A percentile compares a stretch with the other conserved stretches of the same genome.
phyloP scores from a whole-genome alignment of 2,113 vertebrate species.

The Centropus bengalensis region DNA sequence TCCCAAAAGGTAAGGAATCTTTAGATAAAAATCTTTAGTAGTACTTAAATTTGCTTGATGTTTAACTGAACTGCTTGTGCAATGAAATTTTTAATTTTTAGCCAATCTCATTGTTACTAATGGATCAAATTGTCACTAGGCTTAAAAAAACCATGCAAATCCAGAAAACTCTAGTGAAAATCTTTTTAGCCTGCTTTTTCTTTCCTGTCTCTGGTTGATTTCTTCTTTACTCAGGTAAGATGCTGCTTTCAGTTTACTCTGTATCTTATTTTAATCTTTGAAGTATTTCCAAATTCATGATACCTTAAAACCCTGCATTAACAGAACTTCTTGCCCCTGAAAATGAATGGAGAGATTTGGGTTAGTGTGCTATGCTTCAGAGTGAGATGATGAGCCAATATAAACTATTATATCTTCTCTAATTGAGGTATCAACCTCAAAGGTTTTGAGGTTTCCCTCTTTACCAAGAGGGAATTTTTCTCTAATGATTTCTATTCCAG shows the following conservation, averaged over 20 bases:
- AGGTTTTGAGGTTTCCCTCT: background rate
- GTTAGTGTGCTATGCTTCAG: background rate
- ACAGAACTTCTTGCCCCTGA: background rate
- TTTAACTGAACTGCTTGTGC: background rate
- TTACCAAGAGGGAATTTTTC: background rate
- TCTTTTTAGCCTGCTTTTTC: background rate
- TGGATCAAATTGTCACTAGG: background rate
- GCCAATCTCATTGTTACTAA: background rate
- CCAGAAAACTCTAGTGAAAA: background rate
- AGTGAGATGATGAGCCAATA: background rate
- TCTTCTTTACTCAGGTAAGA: background rate
- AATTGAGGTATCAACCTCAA: background rate
- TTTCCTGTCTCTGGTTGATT: background rate
- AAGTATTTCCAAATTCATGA: background rate
- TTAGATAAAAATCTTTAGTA: background rate
- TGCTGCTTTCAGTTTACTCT: background rate
- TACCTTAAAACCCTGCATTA: background rate
- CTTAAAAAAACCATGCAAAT: background rate
- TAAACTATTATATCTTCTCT: background rate
- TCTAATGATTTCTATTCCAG: background rate
- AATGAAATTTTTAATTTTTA: background rate
- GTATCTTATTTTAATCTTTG: background rate
- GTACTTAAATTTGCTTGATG: background rate
- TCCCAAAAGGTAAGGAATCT: background rate
- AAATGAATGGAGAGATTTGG: background rate